Evolutionary conservation across 2,888 invertebrate species (phyloP), one percentile per base, ranked within the genome.

Genomic region (Rotaria magnacalcarata): DNA sequence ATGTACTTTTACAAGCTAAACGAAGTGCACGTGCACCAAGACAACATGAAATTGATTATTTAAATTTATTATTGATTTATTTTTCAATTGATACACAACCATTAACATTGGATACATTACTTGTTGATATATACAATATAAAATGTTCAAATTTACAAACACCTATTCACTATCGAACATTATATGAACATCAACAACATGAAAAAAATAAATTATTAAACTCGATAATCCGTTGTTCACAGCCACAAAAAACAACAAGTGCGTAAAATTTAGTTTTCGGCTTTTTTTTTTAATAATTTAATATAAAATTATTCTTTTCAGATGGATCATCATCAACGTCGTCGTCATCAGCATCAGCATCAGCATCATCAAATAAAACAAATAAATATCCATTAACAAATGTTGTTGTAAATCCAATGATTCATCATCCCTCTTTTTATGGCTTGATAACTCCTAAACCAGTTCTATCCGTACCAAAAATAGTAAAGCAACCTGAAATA

Each of bases 11-110:
- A 10, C 47, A 47, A 47, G 80, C 80, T 47, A 80, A 80, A 80
- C 43, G 47, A n/a, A 3, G 21, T 80, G 80, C 80, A 47, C 80
- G 80, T 80, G 80, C 80, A n/a, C 80, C 80, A 80, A 80, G 80
- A 80, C 80, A 80, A 47, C 47, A 47, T 47, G 80, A 80, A 80
- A 80, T 80, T 47, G 80, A 80, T 80, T 80, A 80, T 47, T n/a
- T 80, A 24, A 80, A 80, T 80, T 80, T 80, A 80, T 47, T 80
- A 47, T 80, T 80, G 11, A 21, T 80, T 47, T 80, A 80, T 80
- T 80, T 80, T 47, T 43, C 80, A 24, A 80, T 80, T 47, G 80
- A 47, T 43, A 80, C 24, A 47, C 11, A n/a, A n/a, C 21, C 47
- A 43, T 24, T 80, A n/a, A 24, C 47, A 47, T 14, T 47, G 3